Base-by-base conservation (phyloP, 2,888 invertebrate genomes). In the Cabera pusaria region DNA sequence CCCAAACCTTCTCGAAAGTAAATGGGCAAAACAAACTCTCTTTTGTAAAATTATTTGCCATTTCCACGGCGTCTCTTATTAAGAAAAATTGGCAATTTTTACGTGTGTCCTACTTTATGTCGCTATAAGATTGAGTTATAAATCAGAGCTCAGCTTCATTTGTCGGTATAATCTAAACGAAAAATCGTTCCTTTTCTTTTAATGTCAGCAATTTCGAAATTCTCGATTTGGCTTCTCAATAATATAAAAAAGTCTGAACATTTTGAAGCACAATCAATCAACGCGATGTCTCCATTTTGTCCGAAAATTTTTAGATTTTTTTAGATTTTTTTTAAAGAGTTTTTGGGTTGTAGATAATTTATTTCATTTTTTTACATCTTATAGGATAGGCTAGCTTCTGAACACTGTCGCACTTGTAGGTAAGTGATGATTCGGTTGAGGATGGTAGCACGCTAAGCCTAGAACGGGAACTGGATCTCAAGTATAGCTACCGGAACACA, bases 31-130 rank as follows among this genome's bases (percentile, higher is more conserved):
- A 27, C 17, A 27, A 28, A 28, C 33, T 23, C 24, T 22, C 25
- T 16, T 37, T 42, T 41, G 32, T 34, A 52, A 55, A 68, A 66
- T 65, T 66, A 64, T 56, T 41, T 39, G 40, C 41, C 37, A 66
- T 77, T 72, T 69, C 61, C 64, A 60, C 61, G 58, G 47, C 58
- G 59, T 56, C 6, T 64, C 64, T 83, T 84, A 85, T 84, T 81
- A 85, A 80, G 81, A 87, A 72, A 72, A 83, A 87, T 86, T 79
- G 88, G 64, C 84, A 86, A 88, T 87, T 85, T 86, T 83, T 83
- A 80, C 77, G 82, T 82, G 68, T 80, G 79, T 79, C 79, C 77
- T 73, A 72, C 73, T 78, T 76, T 74, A 74, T 74, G 77, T 74
- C 71, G 72, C 69, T 72, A 35, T 26, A 64, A 83, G 78, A 86